phyloP scores from a whole-genome alignment of 2,797 vertebrate species.

The Cryptoprocta ferox region DNA sequence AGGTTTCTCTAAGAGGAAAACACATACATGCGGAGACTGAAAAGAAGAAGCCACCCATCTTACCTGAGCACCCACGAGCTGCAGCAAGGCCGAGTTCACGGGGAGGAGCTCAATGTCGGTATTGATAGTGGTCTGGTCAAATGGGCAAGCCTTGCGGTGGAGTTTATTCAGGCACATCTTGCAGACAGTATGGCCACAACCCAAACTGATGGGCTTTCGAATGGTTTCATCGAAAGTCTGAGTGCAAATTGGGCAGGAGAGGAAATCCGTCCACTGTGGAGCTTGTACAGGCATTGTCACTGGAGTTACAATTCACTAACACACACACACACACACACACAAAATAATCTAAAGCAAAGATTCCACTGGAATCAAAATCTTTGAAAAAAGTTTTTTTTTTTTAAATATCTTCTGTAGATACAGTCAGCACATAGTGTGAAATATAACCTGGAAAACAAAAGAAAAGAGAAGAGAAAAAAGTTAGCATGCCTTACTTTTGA shows the following conservation, averaged over 20 bases:
- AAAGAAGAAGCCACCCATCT: not conserved
- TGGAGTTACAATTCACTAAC: constrained; percentile 85
- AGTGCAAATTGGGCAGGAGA: constrained; percentile 99
- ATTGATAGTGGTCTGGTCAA: constrained; percentile 99
- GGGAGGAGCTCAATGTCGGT: constrained; percentile 99
- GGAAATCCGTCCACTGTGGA: constrained; percentile 99
- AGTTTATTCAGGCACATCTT: constrained; percentile 99
- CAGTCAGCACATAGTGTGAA: constrained; percentile 94
- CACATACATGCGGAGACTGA: fast-evolving
- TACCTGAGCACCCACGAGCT: constrained; percentile 98
- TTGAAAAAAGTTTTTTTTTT: constrained; percentile 86
- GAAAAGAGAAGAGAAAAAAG: constrained; percentile 68
- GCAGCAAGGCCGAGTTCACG: constrained; percentile 98
- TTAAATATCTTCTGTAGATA: constrained; percentile 92
- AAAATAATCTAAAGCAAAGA: constrained; percentile 93
- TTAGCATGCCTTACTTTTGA: constrained; percentile 45
- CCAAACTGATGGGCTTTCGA: constrained; percentile 98
- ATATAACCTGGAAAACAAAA: constrained; percentile 89
- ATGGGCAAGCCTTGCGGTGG: constrained; percentile 99
- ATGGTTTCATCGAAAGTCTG: constrained; percentile 99
- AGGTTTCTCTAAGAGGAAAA: not conserved
- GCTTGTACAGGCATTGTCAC: constrained; percentile 99
- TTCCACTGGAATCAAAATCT: constrained; percentile 99
- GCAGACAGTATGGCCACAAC: constrained; percentile 99
- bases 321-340: constrained; percentile 42